Conservation (phyloP, 2,113 vertebrate species). For the Ceratotherium simum region DNA sequence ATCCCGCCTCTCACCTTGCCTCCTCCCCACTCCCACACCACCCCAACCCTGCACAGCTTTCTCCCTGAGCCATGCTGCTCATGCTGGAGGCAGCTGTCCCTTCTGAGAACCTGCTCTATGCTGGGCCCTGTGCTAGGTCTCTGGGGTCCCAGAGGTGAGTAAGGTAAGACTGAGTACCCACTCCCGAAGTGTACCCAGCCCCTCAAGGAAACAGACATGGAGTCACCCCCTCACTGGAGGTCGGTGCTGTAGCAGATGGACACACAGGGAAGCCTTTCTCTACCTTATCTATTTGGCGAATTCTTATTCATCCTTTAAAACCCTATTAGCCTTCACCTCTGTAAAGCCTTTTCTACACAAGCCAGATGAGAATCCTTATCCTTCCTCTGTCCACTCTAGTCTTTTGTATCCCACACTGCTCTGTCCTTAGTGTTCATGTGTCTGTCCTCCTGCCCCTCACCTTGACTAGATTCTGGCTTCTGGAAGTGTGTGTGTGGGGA, state of each 20-base stretch:
- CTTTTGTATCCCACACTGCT: not conserved
- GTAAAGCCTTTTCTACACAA: not conserved
- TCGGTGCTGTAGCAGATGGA: not conserved
- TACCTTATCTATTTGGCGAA: not conserved
- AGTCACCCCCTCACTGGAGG: not conserved
- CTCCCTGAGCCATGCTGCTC: fast-evolving
- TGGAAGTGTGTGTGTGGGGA: not conserved
- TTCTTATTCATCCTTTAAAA: not conserved
- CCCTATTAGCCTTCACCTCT: not conserved
- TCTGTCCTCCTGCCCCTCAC: not conserved
- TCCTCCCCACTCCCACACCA: not conserved
- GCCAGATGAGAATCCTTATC: not conserved
- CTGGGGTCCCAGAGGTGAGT: not conserved
- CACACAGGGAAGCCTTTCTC: not conserved
- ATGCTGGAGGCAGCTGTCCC: not conserved
- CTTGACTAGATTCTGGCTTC: not conserved
- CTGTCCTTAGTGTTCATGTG: not conserved
- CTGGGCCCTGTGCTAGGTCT: not conserved
- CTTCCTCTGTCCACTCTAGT: not conserved
- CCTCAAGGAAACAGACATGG: not conserved
- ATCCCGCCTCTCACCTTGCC: not conserved
- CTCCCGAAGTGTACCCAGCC: not conserved
- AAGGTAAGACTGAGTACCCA: not conserved
- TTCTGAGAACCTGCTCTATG: not conserved
- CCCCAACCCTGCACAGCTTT: not conserved